Conservation (phyloP, 2,113 vertebrate genomes). For the Myodes glareolus region DNA sequence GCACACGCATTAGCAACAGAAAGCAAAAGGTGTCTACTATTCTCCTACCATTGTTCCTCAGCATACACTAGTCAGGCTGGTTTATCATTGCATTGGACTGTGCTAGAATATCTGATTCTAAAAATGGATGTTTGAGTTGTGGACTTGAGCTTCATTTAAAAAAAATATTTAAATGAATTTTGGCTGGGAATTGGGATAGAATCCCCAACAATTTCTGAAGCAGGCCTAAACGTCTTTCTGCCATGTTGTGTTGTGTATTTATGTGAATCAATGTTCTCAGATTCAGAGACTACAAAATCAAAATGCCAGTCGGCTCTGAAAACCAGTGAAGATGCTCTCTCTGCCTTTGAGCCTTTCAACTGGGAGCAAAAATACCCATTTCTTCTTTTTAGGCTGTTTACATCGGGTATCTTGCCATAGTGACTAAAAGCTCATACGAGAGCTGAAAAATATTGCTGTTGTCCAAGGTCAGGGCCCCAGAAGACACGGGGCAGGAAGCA, state of each 20-base stretch:
- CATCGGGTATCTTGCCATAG: not conserved
- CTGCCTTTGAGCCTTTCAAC: not conserved
- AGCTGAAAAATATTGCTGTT: no score
- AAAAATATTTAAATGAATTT: not conserved
- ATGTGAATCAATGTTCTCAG: not conserved
- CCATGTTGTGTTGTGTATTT: not conserved
- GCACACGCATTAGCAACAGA: not conserved
- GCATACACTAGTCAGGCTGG: not conserved
- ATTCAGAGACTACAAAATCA: not conserved
- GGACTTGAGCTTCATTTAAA: no score
- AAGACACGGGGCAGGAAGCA: not conserved
- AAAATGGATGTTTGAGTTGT: not conserved
- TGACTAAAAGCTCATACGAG: not conserved
- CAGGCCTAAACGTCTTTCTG: not conserved
- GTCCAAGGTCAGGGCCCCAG: not conserved
- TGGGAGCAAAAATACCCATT: not conserved
- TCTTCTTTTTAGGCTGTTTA: not conserved
- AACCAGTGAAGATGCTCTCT: not conserved
- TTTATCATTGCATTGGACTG: not conserved
- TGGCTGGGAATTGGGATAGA: not conserved
- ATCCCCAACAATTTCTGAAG: not conserved
- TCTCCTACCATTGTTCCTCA: not conserved
- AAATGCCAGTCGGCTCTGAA: not conserved
- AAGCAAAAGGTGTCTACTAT: not conserved
- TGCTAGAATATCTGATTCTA: not conserved